A percentile compares a stretch with the other conserved stretches of the same genome.
These are phyloP conservation scores for Stenodema calcarata DNA, from an alignment of 2,888 invertebrate species.

Conservation along the genomic window DNA sequence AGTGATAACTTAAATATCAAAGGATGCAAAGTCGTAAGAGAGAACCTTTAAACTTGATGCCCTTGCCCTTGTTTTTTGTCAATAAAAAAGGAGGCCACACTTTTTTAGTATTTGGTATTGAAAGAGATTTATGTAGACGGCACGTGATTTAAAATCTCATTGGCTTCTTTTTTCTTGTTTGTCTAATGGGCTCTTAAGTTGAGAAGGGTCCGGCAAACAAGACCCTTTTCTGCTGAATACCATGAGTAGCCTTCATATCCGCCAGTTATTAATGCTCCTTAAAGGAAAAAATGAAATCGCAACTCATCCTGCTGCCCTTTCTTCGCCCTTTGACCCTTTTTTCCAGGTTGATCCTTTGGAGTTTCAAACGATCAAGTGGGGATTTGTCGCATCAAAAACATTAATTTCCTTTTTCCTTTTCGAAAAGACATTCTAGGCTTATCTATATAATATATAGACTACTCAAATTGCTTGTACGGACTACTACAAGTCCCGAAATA, in stretches of 20 bases:
- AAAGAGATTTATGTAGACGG: not conserved
- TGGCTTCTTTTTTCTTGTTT: not conserved
- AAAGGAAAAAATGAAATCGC: not conserved
- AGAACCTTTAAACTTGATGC: too few relatives aligned
- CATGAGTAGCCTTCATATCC: not conserved
- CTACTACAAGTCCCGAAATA: too few relatives aligned
- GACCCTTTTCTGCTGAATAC: not conserved
- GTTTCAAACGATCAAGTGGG: too few relatives aligned
- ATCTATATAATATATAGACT: too few relatives aligned
- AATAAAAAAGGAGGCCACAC: not conserved
- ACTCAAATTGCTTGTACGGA: too few relatives aligned
- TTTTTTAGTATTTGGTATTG: not conserved
- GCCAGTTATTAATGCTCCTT: constrained; percentile 4
- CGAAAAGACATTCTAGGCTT: too few relatives aligned
- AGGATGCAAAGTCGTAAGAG: too few relatives aligned
- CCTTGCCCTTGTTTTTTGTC: too few relatives aligned
- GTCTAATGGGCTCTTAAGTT: constrained; percentile 17
- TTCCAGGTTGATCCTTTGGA: too few relatives aligned
- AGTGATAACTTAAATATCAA: too few relatives aligned
- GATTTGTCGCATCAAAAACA: not conserved
- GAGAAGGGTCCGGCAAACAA: not conserved
- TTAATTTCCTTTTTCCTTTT: not conserved
- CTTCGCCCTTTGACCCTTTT: not conserved
- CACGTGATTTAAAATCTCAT: constrained; percentile 13
- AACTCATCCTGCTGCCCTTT: not conserved